These are phyloP conservation scores for Ellobium chinense DNA, from an alignment of 2,888 invertebrate species.

Conservation along the genomic window DNA sequence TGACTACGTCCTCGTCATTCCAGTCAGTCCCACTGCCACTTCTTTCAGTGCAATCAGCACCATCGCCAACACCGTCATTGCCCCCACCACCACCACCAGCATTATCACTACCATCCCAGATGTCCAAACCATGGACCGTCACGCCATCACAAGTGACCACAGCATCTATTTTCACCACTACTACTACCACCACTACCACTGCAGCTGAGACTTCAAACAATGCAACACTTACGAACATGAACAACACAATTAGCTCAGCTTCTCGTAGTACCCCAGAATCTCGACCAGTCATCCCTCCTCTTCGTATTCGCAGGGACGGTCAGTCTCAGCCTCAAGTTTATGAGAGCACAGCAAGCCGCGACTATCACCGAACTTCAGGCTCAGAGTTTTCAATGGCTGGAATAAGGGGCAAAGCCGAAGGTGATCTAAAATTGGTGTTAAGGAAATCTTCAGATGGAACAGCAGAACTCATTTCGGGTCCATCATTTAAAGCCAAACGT, in stretches of 20 bases:
- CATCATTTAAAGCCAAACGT: slow-evolving; percentile 35
- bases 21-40: not conserved
- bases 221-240: not conserved
- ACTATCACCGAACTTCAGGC: slow-evolving; percentile 13
- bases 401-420: slow-evolving; percentile 36
- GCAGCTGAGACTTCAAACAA: not conserved
- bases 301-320: slow-evolving; percentile 42
- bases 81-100: not conserved
- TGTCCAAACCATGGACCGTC: not conserved
- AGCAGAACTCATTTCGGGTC: slow-evolving; percentile 44
- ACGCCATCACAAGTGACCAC: not conserved
- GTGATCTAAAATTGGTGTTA: slow-evolving; percentile 38
- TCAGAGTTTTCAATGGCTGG: slow-evolving; percentile 13
- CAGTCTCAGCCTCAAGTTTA: slow-evolving; percentile 40
- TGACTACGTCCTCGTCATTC: not conserved
- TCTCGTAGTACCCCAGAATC: not conserved
- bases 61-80: not conserved
- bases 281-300: slow-evolving; percentile 39
- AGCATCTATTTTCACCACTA: not conserved
- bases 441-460: slow-evolving; percentile 43
- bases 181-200: not conserved
- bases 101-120: not conserved
- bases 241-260: not conserved
- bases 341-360: slow-evolving; percentile 29
- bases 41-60: not conserved